These are phyloP conservation scores for Oreortyx pictus DNA, from an alignment of 2,797 vertebrate species.

Conservation along the genomic window DNA sequence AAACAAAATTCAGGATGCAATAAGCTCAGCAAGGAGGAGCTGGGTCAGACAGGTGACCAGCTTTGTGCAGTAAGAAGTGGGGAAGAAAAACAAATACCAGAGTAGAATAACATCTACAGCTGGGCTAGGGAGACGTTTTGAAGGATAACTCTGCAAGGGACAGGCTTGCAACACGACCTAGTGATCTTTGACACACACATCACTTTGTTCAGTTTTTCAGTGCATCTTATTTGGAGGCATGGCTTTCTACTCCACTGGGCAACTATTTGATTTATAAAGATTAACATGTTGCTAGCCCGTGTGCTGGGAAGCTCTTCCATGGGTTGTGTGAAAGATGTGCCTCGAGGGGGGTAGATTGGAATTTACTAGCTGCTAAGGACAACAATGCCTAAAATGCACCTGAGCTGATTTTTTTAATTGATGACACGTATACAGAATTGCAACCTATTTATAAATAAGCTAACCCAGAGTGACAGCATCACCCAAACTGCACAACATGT, in stretches of 20 bases:
- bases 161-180: background rate
- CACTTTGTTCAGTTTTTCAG: constrained; percentile 12
- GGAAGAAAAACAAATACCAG: background rate
- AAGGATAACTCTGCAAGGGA: background rate
- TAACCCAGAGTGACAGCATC: constrained; percentile 53
- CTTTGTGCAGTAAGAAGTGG: background rate
- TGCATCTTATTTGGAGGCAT: constrained; percentile 44
- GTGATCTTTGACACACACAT: constrained; percentile 26
- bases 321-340: constrained; percentile 52
- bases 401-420: constrained; percentile 60
- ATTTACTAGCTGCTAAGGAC: background rate
- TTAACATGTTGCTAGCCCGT: constrained; percentile 43
- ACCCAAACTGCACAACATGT: background rate
- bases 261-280: constrained; percentile 62
- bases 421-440: background rate
- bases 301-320: constrained; percentile 50
- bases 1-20: background rate
- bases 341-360: constrained; percentile 24
- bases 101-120: background rate
- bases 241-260: constrained; percentile 63
- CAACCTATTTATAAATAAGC: background rate
- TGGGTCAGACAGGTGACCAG: background rate
- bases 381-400: background rate
- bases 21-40: background rate
- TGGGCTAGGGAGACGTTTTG: background rate